A percentile compares a stretch with the other conserved stretches of the same genome.
These are phyloP conservation scores for Dolichallabes microphthalmus DNA, from an alignment of 2,113 vertebrate genomes.

Conservation along the genomic window DNA sequence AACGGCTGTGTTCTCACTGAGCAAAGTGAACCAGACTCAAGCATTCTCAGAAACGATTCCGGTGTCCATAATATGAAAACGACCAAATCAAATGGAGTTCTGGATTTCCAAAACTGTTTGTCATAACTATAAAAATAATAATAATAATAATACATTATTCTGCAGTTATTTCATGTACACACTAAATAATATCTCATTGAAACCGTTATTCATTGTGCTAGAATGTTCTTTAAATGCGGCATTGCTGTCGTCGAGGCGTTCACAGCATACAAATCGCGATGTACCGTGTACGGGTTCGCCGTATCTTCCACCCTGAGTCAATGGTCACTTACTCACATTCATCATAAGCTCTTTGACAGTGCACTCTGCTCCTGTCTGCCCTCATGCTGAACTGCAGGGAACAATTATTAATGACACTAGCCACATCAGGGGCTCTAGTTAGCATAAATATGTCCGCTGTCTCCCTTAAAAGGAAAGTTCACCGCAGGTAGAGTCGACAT, in stretches of 20 bases:
- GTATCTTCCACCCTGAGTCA: background rate
- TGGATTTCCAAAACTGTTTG: background rate
- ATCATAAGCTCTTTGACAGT: slow-evolving; percentile 38
- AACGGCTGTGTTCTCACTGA: no score
- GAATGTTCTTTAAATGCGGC: background rate
- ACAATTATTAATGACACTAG: slow-evolving; percentile 74
- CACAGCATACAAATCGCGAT: background rate
- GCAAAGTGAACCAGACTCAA: no score
- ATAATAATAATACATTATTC: background rate
- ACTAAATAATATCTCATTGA: background rate
- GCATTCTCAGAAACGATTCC: no score
- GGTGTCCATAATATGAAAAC: background rate
- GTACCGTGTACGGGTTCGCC: background rate
- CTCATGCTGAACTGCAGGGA: slow-evolving; percentile 68
- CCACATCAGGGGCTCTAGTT: slow-evolving; percentile 28
- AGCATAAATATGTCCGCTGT: slow-evolving; percentile 54
- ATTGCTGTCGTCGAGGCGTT: no score
- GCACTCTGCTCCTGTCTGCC: slow-evolving; percentile 63
- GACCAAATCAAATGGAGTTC: background rate
- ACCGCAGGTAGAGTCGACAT: slow-evolving; percentile 55
- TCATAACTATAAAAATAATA: background rate
- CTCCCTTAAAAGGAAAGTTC: slow-evolving; percentile 63
- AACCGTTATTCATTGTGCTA: no score
- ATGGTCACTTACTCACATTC: slow-evolving; percentile 25
- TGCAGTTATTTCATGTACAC: background rate